These are phyloP conservation scores for Onychomys arenicola DNA, from an alignment of 2,797 vertebrate genomes.

Conservation along the genomic window DNA sequence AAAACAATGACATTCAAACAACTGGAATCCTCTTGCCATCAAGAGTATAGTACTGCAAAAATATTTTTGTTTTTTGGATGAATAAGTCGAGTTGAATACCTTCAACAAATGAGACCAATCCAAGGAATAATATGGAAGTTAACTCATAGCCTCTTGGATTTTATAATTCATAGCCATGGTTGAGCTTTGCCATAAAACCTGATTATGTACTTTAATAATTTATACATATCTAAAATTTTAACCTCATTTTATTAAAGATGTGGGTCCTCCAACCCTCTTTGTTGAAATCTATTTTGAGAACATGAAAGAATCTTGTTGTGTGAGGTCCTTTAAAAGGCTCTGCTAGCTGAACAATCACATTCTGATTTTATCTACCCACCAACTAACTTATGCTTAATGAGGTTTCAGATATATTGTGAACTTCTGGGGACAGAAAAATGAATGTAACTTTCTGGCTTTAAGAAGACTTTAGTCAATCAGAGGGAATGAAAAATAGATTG, in stretches of 20 bases:
- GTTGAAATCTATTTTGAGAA: conserved; percentile 31
- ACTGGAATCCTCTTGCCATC: neutral
- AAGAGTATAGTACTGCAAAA: conserved; percentile 9
- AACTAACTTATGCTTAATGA: neutral
- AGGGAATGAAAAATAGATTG: neutral
- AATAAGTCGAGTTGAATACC: conserved; percentile 28
- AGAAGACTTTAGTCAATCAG: neutral
- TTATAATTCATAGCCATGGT: conserved; percentile 61
- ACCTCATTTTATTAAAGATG: conserved; percentile 61
- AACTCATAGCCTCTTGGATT: conserved; percentile 16
- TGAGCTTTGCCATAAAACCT: conserved; percentile 17
- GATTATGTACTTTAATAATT: conserved; percentile 65
- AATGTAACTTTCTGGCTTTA: neutral
- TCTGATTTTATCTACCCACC: neutral
- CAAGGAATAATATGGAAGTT: neutral
- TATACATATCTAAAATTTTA: conserved; percentile 56
- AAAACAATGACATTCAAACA: neutral
- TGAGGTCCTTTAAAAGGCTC: neutral
- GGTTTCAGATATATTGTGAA: neutral
- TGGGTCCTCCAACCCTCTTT: neutral
- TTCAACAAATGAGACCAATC: neutral
- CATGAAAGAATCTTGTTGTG: conserved; percentile 12
- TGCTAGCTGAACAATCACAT: conserved; percentile 15
- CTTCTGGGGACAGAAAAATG: conserved; percentile 8
- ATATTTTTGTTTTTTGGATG: conserved; percentile 1